phyloP scores from a whole-genome alignment of 2,797 vertebrate genomes.

The Hirundo rustica region DNA sequence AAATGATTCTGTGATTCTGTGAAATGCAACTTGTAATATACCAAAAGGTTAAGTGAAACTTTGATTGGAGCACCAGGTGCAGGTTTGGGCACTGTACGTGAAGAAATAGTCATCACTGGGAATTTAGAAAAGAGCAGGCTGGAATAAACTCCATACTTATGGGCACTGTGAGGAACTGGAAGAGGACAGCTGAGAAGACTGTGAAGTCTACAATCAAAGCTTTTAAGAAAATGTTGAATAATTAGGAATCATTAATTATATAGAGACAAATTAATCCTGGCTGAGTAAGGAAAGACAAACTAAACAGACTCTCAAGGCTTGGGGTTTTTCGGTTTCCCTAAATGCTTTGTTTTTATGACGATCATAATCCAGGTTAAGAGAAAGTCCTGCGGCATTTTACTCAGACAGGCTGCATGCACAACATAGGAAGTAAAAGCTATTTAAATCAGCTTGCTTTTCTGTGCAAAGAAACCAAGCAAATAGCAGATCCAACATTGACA shows the following conservation, averaged over 20 bases:
- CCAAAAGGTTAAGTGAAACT: neutral
- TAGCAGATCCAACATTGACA: neutral
- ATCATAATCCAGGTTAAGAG: neutral
- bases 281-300: neutral
- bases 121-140: neutral
- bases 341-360: neutral
- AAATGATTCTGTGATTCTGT: neutral
- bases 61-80: neutral
- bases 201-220: neutral
- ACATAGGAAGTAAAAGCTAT: neutral
- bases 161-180: neutral
- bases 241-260: neutral
- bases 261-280: neutral
- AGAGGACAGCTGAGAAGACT: neutral
- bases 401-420: neutral
- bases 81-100: neutral
- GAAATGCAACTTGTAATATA: neutral
- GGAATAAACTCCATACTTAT: neutral
- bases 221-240: neutral
- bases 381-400: neutral
- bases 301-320: neutral
- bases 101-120: neutral
- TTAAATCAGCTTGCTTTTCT: neutral
- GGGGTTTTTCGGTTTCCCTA: neutral
- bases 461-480: neutral